phyloP scores from a whole-genome alignment of 2,888 invertebrate genomes.

The Selenia dentaria region DNA sequence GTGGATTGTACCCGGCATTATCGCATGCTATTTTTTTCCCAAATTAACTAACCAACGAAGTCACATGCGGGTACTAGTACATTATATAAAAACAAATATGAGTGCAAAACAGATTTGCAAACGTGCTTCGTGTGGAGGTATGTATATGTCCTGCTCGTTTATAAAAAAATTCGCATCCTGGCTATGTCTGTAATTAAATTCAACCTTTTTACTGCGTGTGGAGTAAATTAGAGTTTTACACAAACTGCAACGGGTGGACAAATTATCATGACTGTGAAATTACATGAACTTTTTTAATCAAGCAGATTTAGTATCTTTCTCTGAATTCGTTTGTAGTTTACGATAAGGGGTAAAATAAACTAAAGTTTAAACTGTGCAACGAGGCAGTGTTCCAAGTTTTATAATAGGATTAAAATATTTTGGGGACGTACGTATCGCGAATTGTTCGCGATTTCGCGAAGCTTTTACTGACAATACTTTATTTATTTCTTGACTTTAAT shows the following conservation, averaged over 20 bases:
- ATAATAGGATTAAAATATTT: slow-evolving; percentile 38
- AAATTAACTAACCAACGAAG: no score
- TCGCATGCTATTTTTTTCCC: no score
- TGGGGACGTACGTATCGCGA: slow-evolving; percentile 35
- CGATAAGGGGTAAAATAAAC: no score
- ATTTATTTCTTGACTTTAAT: slow-evolving; percentile 31
- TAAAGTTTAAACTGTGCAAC: no score
- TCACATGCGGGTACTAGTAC: no score
- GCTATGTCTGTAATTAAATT: neutral
- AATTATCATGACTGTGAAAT: slow-evolving; percentile 8
- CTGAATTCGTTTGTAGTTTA: slow-evolving; percentile 28
- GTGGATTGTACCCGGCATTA: no score
- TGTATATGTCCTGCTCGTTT: no score
- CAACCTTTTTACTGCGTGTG: neutral
- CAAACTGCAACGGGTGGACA: slow-evolving; percentile 2
- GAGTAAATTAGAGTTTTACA: no score
- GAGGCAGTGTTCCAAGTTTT: slow-evolving; percentile 42
- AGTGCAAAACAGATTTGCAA: no score
- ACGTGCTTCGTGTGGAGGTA: no score
- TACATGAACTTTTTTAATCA: slow-evolving; percentile 20
- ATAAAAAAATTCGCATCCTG: no score
- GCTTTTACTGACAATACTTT: slow-evolving; percentile 24
- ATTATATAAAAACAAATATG: no score
- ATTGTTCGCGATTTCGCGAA: slow-evolving; percentile 35
- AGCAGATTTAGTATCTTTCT: slow-evolving; percentile 16